These are phyloP conservation scores for Julus scandinavius DNA, from an alignment of 2,888 invertebrate species.

Conservation along the genomic window DNA sequence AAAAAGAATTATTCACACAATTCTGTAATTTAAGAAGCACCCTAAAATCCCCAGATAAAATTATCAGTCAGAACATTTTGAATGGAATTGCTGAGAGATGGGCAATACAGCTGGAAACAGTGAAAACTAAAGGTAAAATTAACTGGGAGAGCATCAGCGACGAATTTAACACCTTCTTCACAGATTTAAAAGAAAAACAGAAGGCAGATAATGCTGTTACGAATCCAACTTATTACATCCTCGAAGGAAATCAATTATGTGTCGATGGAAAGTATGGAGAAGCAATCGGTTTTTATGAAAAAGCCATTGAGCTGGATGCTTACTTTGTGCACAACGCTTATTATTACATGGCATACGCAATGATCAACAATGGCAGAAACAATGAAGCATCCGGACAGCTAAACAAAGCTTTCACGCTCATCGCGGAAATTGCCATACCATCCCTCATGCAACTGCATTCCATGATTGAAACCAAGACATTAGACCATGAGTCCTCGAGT, in stretches of 20 bases:
- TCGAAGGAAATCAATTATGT: not conserved
- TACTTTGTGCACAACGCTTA: not conserved
- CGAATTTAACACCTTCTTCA: not conserved
- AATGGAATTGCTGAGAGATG: slow-evolving; percentile 47
- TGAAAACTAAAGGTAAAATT: not conserved
- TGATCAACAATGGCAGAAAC: not conserved
- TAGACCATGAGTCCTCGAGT: not conserved
- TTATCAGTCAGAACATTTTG: not conserved
- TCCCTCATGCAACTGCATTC: not conserved
- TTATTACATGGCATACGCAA: not conserved
- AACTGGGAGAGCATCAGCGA: not conserved
- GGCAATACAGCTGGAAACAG: slow-evolving; percentile 20
- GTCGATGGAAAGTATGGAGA: not conserved
- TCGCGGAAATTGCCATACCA: not conserved
- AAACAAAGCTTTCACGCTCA: not conserved
- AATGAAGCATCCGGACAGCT: not conserved
- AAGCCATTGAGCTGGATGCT: not conserved
- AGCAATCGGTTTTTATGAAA: not conserved
- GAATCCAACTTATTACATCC: not conserved
- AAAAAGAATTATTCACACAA: slow-evolving; percentile 60
- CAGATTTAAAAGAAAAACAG: not conserved
- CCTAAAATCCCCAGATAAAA: not conserved
- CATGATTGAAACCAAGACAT: not conserved
- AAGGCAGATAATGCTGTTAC: not conserved
- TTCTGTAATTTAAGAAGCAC: slow-evolving; percentile 56